Conservation (phyloP, 2,797 vertebrate genomes). For the Tenualosa ilisha region DNA sequence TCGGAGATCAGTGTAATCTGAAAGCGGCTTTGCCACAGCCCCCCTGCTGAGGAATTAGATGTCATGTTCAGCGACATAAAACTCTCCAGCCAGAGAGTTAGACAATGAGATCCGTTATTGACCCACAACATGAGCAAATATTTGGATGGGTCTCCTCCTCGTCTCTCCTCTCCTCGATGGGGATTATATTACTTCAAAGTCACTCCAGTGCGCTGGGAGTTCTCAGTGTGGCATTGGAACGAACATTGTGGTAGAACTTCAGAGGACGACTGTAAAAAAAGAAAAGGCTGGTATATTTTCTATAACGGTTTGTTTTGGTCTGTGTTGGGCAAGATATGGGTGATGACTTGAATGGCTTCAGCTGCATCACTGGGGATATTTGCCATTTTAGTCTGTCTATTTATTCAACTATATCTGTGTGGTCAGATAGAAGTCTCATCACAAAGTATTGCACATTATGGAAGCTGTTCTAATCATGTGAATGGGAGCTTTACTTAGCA, state of each 20-base stretch:
- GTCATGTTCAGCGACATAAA: conserved; percentile 64
- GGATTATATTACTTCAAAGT: conserved; percentile 67
- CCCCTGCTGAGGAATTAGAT: conserved; percentile 66
- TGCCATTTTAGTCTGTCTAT: too few relatives aligned
- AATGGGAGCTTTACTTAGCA: too few relatives aligned
- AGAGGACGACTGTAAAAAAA: not conserved
- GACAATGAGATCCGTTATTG: conserved; percentile 58
- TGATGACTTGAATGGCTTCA: not conserved
- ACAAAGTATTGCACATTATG: not conserved
- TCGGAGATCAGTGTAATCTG: conserved; percentile 67
- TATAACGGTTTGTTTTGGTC: not conserved
- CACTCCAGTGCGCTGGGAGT: conserved; percentile 47
- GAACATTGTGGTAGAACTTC: not conserved
- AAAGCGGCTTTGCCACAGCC: conserved; percentile 68
- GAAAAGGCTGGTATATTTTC: too few relatives aligned
- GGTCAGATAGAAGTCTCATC: not conserved
- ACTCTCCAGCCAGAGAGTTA: conserved; percentile 57
- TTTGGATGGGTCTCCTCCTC: conserved; percentile 30
- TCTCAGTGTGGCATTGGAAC: conserved; percentile 45
- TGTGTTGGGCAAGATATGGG: not conserved
- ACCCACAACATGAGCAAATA: conserved; percentile 55
- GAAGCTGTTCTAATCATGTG: not conserved
- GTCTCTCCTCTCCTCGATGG: conserved; percentile 48
- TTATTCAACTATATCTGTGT: not conserved
- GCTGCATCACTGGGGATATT: not conserved